Evolutionary conservation across 2,888 invertebrate species (phyloP), one percentile per base, ranked within the genome.

Genomic region (Smittia sp.): DNA sequence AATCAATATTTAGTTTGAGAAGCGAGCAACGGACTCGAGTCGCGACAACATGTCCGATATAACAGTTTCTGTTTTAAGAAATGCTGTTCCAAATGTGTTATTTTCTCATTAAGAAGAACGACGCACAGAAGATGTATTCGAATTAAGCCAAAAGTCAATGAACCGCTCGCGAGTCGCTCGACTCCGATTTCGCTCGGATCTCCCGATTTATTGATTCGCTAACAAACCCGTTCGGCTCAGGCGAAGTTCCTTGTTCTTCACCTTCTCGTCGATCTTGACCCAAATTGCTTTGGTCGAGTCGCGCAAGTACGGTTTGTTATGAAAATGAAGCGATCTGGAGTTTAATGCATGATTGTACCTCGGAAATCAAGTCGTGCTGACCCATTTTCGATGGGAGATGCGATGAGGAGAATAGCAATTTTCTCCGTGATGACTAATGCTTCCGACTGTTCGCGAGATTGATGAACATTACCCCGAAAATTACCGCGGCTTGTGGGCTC

Each of bases 1-100:
- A 69, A 39, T 62, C 38, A 72, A 72, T 39, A 62, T 72, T 72
- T 52, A 69, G 54, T 69, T 52, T 54, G 69, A 54, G 54, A 54
- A 54, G 9, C 41, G 9, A 63, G 20, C 22, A 58, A 58, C 58
- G 22, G 46, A n/a, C 46, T 46, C 58, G 18, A 58, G 58, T 58
- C 58, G 66, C 66, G 32, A 66, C 25, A 27, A 27, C 20, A 63
- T 63, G 11, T 63, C 63, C 63, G 27, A 27, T 63, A 27, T 27
- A 63, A 63, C 63, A 63, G 63, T 63, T 63, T 27, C 63, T 63
- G 63, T 25, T 24, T 24, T 25, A 24, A 27, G 63, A 63, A 63
- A 63, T 25, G 27, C 15, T 27, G 58, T 63, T 25, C n/a, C 58
- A 24, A 27, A 27, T 25, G 63, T 25, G 27, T 27, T 22, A 25